Evolutionary conservation across 23 tunicate species (phyloP).

Genomic region (Corella eumyota): DNA sequence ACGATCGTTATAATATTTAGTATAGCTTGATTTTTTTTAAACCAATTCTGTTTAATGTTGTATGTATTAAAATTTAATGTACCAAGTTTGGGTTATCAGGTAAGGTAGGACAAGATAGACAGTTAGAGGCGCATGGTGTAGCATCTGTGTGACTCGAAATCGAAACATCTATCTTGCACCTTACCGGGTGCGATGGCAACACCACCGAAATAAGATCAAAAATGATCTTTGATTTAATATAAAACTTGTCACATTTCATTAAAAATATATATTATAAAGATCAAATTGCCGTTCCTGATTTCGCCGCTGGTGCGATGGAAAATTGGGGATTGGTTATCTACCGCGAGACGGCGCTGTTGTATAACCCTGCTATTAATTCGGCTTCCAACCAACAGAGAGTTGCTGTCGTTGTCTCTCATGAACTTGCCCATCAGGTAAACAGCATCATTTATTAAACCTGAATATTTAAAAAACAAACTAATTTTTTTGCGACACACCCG

Average conservation of each 20-base stretch:
- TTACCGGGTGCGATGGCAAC: too few species aligned
- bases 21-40: too few species aligned
- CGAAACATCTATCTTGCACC: not conserved
- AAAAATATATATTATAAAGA: slow-evolving; percentile 7
- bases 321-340: slow-evolving; percentile 74
- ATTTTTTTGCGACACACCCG: not conserved
- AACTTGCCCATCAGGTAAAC: slow-evolving; percentile 55
- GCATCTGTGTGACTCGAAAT: not conserved
- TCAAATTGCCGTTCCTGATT: slow-evolving; percentile 61
- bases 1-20: too few species aligned
- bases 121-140: not conserved
- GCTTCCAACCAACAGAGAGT: slow-evolving; percentile 34
- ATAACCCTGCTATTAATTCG: slow-evolving; percentile 19
- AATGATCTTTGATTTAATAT: too few species aligned
- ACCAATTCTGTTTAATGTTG: too few species aligned
- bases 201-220: too few species aligned
- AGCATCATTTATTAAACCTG: not conserved
- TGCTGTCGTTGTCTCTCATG: slow-evolving; percentile 43
- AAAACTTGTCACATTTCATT: too few species aligned
- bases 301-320: slow-evolving; percentile 58
- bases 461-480: not conserved
- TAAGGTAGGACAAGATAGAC: too few species aligned
- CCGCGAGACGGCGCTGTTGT: slow-evolving; percentile 38
- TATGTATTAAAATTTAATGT: too few species aligned
- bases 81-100: too few species aligned